phyloP scores from a whole-genome alignment of 2,797 vertebrate species.

The Heliangelus exortis region DNA sequence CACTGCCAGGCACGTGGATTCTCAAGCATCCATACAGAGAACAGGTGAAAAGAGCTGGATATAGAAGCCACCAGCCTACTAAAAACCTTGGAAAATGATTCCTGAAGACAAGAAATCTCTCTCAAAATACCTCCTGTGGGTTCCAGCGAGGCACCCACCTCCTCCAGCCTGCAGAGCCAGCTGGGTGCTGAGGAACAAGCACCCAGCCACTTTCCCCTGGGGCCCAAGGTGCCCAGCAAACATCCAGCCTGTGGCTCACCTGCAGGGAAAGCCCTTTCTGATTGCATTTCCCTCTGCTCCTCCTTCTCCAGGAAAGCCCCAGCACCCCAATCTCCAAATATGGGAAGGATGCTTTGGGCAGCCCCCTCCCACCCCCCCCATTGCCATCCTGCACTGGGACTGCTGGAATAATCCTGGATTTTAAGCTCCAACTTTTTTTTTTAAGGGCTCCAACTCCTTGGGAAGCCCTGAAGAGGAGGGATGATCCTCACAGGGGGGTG shows the following conservation, averaged over 20 bases:
- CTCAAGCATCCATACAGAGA: accelerated
- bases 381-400: not conserved
- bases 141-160: not conserved
- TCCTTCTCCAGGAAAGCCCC: not conserved
- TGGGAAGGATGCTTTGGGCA: not conserved
- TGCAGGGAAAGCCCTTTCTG: not conserved
- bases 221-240: not conserved
- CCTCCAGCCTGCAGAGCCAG: not conserved
- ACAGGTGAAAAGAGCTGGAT: not conserved
- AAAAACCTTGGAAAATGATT: not conserved
- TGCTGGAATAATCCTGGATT: not conserved
- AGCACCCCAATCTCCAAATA: not conserved
- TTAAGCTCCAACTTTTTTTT: no score
- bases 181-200: not conserved
- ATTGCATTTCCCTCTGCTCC: not conserved
- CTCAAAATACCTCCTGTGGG: not conserved
- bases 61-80: not conserved
- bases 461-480: not conserved
- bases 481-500: not conserved
- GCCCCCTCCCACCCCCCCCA: not conserved
- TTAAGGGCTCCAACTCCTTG: not conserved
- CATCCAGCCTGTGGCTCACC: not conserved
- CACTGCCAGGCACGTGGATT: not conserved
- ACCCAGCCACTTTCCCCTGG: not conserved
- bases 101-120: not conserved